These are phyloP conservation scores for Chamaea fasciata DNA, from an alignment of 2,113 vertebrate genomes.

Conservation along the genomic window DNA sequence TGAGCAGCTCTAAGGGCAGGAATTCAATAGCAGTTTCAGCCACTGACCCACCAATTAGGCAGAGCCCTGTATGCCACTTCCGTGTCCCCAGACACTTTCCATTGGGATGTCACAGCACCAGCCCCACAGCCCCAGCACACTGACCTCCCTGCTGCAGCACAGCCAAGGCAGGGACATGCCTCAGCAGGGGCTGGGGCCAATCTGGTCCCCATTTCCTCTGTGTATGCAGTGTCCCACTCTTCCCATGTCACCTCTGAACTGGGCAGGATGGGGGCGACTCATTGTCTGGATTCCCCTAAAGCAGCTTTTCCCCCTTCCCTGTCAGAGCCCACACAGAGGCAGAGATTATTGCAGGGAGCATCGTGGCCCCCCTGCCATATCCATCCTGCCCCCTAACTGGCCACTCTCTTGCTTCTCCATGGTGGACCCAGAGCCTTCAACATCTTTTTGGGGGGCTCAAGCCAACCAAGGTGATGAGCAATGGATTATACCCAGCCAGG, in stretches of 20 bases:
- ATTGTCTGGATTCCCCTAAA: background rate
- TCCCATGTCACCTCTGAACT: background rate
- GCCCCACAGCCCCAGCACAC: fast-evolving
- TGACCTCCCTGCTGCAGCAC: background rate
- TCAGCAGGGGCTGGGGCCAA: background rate
- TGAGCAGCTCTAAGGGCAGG: background rate
- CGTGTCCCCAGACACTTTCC: background rate
- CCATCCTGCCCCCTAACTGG: background rate
- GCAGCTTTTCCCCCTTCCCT: background rate
- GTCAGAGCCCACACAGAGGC: background rate
- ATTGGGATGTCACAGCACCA: fast-evolving
- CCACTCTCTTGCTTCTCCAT: background rate
- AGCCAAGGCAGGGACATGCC: background rate
- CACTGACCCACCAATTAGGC: background rate
- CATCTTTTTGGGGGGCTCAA: background rate
- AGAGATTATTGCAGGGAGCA: background rate
- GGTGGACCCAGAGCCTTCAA: background rate
- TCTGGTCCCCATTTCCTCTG: background rate
- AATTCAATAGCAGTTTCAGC: background rate
- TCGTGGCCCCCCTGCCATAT: background rate
- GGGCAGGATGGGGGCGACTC: background rate
- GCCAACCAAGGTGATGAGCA: background rate
- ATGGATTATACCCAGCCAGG: background rate
- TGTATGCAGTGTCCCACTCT: fast-evolving
- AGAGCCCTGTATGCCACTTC: background rate